These are phyloP conservation scores for Drosophila falleni DNA, from an alignment of 2,888 invertebrate genomes.

Conservation along the genomic window DNA sequence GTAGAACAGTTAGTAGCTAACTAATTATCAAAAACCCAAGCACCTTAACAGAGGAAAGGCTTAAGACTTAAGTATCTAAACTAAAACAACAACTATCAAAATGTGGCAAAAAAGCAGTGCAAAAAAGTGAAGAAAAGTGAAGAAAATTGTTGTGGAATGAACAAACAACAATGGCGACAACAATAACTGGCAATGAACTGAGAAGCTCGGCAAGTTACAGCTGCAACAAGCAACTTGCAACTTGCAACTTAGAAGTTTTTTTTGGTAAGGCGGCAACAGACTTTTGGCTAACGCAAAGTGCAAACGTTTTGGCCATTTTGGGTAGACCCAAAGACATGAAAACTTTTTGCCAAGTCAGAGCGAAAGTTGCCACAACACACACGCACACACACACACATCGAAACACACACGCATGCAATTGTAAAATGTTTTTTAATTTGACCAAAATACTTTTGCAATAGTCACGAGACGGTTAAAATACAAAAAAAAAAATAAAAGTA, in stretches of 20 bases:
- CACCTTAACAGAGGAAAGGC: conserved; percentile 21
- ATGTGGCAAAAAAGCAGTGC: conserved; percentile 25
- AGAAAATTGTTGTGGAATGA: conserved; percentile 14
- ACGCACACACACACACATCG: conserved; percentile 18
- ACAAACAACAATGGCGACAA: conserved; percentile 37
- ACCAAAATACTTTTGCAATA: conserved; percentile 76
- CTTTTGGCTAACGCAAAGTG: conserved; percentile 52
- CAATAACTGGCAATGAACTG: conserved; percentile 57
- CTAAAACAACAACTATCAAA: conserved; percentile 30
- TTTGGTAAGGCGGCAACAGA: background rate
- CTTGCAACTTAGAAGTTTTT: conserved; percentile 28
- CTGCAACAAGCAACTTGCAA: conserved; percentile 29
- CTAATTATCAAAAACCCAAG: conserved; percentile 57
- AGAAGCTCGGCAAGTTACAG: conserved; percentile 31
- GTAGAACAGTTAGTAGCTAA: conserved; percentile 57
- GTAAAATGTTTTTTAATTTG: conserved; percentile 79
- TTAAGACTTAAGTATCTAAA: conserved; percentile 37
- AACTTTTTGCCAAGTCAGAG: conserved; percentile 57
- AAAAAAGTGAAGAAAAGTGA: background rate
- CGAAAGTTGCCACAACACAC: conserved; percentile 49
- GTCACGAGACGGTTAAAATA: conserved; percentile 44
- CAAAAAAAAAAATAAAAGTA: conserved; percentile 1
- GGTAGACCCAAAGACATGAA: conserved; percentile 51
- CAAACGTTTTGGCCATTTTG: conserved; percentile 66
- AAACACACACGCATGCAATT: conserved; percentile 50